Percentiles rank a stretch among this genome's conserved stretches.
phyloP scores from a whole-genome alignment of 2,797 vertebrate species.

The Mormyrus hasselquistii region DNA sequence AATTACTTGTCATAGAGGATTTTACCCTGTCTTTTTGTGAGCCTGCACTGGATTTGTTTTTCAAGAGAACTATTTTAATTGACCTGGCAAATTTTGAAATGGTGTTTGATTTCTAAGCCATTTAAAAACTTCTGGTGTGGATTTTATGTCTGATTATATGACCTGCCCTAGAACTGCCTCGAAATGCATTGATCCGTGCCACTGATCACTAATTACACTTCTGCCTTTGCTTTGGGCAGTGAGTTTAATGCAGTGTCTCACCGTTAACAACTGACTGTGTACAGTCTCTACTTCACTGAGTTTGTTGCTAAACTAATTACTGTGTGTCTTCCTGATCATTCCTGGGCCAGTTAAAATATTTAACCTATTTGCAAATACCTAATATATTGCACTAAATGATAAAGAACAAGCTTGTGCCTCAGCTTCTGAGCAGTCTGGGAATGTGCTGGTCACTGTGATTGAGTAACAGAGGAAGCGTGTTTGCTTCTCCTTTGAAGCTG shows the following conservation, averaged over 20 bases:
- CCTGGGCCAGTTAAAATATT: not conserved
- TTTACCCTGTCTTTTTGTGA: slow-evolving; percentile 25
- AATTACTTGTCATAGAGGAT: slow-evolving; percentile 13
- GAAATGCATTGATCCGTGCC: not conserved
- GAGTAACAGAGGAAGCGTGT: not conserved
- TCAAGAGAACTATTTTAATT: not conserved
- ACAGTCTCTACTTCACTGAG: not conserved
- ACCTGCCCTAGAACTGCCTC: not conserved
- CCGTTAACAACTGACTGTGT: not conserved
- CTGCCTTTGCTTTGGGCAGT: not conserved
- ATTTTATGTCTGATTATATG: not conserved
- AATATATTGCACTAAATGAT: not conserved
- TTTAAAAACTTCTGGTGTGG: not conserved
- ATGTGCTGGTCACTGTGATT: not conserved
- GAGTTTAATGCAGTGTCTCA: not conserved
- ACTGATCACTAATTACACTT: not conserved
- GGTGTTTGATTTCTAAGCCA: not conserved
- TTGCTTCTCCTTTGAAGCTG: not conserved
- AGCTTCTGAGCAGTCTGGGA: not conserved
- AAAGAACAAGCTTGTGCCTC: not conserved
- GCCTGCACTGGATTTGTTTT: not conserved
- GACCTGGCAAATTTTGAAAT: not conserved
- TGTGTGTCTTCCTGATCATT: not conserved
- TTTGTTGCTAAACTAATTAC: not conserved
- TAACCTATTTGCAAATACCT: not conserved